Evolutionary conservation across 2,888 invertebrate genomes (phyloP), one percentile per base, ranked within the genome.

Genomic region (Pheosia tremula): DNA sequence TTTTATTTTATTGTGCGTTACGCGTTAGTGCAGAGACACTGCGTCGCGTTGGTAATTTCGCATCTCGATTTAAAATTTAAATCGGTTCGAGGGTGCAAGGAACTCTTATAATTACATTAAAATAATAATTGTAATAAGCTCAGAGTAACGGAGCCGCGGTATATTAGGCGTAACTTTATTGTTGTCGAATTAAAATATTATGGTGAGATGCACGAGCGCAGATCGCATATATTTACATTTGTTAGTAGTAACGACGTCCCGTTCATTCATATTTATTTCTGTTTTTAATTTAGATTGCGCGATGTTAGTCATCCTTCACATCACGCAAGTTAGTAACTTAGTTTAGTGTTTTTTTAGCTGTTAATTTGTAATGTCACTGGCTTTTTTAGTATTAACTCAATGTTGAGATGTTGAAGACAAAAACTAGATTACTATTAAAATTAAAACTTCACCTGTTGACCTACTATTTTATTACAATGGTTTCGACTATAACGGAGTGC

Each of bases 11-110:
- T 45, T 10, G 8, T 5, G 43, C 47, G 47, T 47, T n/a, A 53
- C 68, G 56, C 61, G 41, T 45, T 10, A 13, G 54, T 47, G 47
- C 56, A 64, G 71, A 64, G 71, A 64, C 70, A 67, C 74, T 74
- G 74, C 64, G 3, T 58, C 57, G 74, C 69, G 71, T 66, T 68
- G 68, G 74, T 74, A 79, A 76, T 77, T 68, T 60, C 66, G 59
- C 62, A 43, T 50, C 60, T 52, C 53, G 45, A 72, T 76, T 74
- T 63, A 63, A 69, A 77, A 70, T 61, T 47, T 52, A 68, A 67
- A 67, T 66, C 43, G 37, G 57, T 47, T 56, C 47, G 37, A 13
- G 53, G 77, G 77, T 64, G 73, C 77, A 75, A 68, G 60, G 73
- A 75, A 73, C 69, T 67, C 61, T 54, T 72, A 67, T 58, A 71